Base-by-base conservation (phyloP, 2,888 invertebrate genomes). In the Acrobasis consociella region DNA sequence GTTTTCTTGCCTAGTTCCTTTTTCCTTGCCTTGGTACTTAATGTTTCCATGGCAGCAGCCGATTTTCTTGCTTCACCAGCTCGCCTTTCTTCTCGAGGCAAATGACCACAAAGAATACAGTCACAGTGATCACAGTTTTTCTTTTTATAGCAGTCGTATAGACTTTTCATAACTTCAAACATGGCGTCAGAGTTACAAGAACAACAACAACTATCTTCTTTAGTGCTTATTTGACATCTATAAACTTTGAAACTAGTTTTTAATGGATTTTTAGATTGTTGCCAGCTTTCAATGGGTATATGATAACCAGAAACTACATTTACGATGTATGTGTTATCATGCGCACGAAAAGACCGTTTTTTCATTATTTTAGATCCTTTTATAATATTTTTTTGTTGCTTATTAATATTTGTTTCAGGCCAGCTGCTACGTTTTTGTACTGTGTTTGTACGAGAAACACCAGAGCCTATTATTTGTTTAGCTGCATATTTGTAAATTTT, bases 151-250 rank as follows among this genome's bases (percentile, higher is more conserved):
- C 88, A 88, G 58, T 88, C 87, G 63, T 88, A 88, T 10, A 88
- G 78, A 62, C 86, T 78, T 71, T 88, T 88, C 88, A 88, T 87
- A n/a, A 87, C 88, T 70, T 87, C 86, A 66, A 87, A 88, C 84
- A 88, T 86, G 8, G 85, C 85, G 69, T 88, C 88, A n/a, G 88
- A 87, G 69, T 88, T 86, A 68, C 86, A 86, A 1, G 80, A 77
- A 68, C 85, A 85, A 61, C 85, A 86, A 67, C 83, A 87, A 50
- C 70, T 74, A 51, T 87, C 86, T 58, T 86, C 73, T 49, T 71
- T 63, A 15, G 72, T 71, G 61, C 69, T 76, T 3, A 83, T 65
- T 68, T 87, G 84, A 64, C 81, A 83, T 64, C 82, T 75, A 64
- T 85, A 83, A 50, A 80, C 63, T 65, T 70, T 73, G 39, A 58